These are phyloP conservation scores for Anguilla anguilla DNA, from an alignment of 2,797 vertebrate species.

Conservation along the genomic window DNA sequence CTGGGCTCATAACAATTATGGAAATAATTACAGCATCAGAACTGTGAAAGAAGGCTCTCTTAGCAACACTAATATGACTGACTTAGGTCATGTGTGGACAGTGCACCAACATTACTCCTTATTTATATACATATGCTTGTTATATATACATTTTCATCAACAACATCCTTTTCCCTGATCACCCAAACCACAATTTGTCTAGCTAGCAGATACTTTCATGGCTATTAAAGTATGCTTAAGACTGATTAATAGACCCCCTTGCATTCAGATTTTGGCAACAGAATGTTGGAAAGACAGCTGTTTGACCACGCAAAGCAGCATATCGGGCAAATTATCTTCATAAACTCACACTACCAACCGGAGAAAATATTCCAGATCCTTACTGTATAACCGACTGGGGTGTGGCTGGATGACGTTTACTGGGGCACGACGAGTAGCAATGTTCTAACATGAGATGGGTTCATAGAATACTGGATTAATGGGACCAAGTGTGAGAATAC, in stretches of 20 bases:
- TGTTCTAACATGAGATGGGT: background rate
- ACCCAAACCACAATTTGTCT: background rate
- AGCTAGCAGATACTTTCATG: background rate
- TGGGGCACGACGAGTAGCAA: too few species aligned
- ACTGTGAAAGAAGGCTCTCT: background rate
- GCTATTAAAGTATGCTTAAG: background rate
- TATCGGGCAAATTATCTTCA: too few species aligned
- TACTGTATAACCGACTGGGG: too few species aligned
- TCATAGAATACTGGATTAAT: background rate
- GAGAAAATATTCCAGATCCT: too few species aligned
- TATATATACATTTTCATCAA: background rate
- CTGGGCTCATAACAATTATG: background rate
- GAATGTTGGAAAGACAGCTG: too few species aligned
- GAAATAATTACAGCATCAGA: slow-evolving; percentile 12
- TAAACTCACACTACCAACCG: too few species aligned
- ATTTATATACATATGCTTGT: background rate
- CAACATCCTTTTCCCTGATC: background rate
- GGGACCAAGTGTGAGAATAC: background rate
- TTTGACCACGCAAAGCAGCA: too few species aligned
- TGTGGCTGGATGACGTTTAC: too few species aligned
- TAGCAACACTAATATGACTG: background rate
- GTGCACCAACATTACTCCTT: background rate
- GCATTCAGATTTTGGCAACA: too few species aligned
- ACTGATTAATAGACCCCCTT: background rate
- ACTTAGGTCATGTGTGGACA: background rate